A percentile compares a stretch with the other conserved stretches of the same genome.
Conservation (phyloP, 2,113 vertebrate species). For the Sylvilagus bachmani region DNA sequence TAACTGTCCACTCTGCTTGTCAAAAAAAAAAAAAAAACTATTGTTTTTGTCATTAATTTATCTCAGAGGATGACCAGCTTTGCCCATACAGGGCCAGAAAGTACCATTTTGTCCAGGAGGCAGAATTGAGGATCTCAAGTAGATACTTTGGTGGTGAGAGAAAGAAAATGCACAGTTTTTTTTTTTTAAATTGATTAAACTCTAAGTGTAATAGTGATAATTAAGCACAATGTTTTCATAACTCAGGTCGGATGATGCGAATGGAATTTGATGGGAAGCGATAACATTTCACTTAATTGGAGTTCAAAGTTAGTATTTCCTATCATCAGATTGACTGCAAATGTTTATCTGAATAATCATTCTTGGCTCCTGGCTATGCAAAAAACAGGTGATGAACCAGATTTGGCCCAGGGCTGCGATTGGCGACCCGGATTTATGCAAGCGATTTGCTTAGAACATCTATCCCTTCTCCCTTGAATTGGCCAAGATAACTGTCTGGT, state of each 20-base stretch:
- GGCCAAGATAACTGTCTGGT: not conserved
- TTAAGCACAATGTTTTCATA: not conserved
- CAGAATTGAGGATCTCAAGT: not conserved
- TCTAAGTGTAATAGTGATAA: not conserved
- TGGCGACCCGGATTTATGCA: not conserved
- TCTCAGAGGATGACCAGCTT: not conserved
- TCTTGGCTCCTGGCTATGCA: not conserved
- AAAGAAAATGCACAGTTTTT: not conserved
- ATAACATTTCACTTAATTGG: conserved; percentile 6
- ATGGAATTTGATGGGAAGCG: not conserved
- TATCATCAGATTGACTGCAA: not conserved
- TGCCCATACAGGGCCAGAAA: not conserved
- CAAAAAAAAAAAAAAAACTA: too few species aligned
- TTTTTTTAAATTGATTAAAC: not conserved
- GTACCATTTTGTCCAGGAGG: not conserved
- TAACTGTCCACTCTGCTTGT: too few species aligned
- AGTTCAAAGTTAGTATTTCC: conserved; percentile 12
- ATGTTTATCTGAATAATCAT: not conserved
- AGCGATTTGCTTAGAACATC: conserved; percentile 17
- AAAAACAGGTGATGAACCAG: not conserved
- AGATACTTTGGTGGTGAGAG: not conserved
- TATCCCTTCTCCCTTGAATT: not conserved
- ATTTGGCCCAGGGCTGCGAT: not conserved
- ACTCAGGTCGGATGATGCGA: not conserved
- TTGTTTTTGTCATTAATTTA: conserved; percentile 55